phyloP scores from a whole-genome alignment of 2,888 invertebrate species.

The Pseudococcus viburni region DNA sequence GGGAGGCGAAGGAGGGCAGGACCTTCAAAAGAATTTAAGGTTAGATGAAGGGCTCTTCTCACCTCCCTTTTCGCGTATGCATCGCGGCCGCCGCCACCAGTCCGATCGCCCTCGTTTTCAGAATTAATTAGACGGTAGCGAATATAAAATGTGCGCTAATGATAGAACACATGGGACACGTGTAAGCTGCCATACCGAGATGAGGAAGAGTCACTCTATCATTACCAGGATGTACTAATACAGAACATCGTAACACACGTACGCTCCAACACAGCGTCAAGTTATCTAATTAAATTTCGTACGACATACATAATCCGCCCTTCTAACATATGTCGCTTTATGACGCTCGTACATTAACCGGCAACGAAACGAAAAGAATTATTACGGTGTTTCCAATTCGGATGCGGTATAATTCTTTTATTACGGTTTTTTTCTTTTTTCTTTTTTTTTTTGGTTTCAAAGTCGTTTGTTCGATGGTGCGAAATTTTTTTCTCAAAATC shows the following conservation, averaged over 20 bases:
- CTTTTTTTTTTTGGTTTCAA: no score
- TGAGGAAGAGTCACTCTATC: conserved; percentile 64
- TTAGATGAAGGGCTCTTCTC: conserved; percentile 49
- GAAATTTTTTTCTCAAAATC: not conserved
- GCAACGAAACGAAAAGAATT: conserved; percentile 56
- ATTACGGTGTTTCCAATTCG: conserved; percentile 48
- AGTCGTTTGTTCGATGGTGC: conserved; percentile 24
- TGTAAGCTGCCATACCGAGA: conserved; percentile 63
- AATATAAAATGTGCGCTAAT: conserved; percentile 65
- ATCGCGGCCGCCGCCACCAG: conserved; percentile 38
- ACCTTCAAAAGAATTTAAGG: conserved; percentile 53
- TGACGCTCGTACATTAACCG: conserved; percentile 59
- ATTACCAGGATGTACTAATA: conserved; percentile 59
- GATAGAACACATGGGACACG: conserved; percentile 66
- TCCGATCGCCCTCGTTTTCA: conserved; percentile 51
- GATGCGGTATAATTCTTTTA: conserved; percentile 29
- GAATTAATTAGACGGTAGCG: conserved; percentile 64
- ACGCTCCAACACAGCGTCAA: conserved; percentile 51
- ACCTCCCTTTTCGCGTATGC: conserved; percentile 34
- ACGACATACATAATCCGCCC: conserved; percentile 62
- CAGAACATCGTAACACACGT: conserved; percentile 51
- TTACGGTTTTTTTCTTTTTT: no score
- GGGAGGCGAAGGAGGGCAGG: not conserved
- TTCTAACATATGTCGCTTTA: conserved; percentile 64
- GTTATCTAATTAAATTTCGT: conserved; percentile 65